phyloP scores from a whole-genome alignment of 2,113 vertebrate genomes.

The Camarhynchus parvulus region DNA sequence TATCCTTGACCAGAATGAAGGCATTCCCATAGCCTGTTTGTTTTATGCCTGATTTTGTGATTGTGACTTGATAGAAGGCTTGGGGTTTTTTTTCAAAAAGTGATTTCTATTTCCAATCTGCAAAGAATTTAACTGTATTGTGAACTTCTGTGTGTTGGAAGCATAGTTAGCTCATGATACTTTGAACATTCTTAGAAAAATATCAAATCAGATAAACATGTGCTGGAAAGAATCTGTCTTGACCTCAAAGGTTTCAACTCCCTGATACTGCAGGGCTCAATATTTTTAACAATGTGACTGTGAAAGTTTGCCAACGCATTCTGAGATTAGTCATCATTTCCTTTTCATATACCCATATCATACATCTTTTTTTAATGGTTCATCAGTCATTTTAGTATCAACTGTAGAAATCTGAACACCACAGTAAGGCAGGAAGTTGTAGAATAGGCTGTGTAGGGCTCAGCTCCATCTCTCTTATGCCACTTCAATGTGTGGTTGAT shows the following conservation, averaged over 20 bases:
- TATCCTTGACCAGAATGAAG: conserved; percentile 99
- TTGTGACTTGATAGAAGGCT: conserved; percentile 81
- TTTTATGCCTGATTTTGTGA: conserved; percentile 78
- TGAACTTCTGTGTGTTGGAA: background rate
- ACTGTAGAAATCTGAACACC: background rate
- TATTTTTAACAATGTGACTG: background rate
- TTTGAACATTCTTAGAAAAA: background rate
- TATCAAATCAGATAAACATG: background rate
- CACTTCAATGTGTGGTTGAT: background rate
- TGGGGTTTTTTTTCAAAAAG: background rate
- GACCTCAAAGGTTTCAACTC: background rate
- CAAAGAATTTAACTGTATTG: background rate
- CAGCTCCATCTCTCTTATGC: background rate
- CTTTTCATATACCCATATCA: background rate
- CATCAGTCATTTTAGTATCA: background rate
- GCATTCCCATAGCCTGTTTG: conserved; percentile 71
- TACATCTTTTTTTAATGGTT: background rate
- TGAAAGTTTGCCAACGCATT: background rate
- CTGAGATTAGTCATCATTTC: background rate
- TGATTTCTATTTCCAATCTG: background rate
- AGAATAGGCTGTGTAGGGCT: background rate
- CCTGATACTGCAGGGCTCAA: background rate
- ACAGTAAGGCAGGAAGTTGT: background rate
- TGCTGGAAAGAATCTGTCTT: background rate
- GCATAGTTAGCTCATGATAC: background rate